Conservation (phyloP, 2,797 vertebrate species). For the Leptatherina wallacei region DNA sequence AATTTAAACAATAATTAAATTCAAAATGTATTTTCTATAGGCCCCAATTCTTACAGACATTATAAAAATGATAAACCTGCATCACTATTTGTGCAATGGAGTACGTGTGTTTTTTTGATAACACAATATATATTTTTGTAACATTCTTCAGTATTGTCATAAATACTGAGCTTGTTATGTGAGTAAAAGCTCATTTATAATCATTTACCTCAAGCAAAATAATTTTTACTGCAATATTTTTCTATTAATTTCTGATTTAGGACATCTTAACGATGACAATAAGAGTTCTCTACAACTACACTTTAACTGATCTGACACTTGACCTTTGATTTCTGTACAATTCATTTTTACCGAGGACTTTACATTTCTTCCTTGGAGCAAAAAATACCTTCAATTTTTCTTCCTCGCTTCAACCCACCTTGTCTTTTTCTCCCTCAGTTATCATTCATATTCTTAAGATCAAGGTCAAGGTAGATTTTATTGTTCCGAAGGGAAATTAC, state of each 20-base stretch:
- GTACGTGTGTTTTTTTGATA: fast-evolving
- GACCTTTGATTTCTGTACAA: slow-evolving; percentile 18
- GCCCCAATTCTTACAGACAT: neutral
- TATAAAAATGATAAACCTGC: neutral
- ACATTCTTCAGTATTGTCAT: neutral
- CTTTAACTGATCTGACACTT: slow-evolving; percentile 14
- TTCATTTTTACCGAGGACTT: slow-evolving; percentile 4
- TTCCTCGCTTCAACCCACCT: slow-evolving; percentile 14
- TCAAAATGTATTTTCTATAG: no score
- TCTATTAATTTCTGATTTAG: neutral
- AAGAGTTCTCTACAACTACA: slow-evolving; percentile 3
- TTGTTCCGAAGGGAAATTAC: slow-evolving; percentile 63
- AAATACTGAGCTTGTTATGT: neutral
- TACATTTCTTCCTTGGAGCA: slow-evolving; percentile 5
- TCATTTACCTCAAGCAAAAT: neutral
- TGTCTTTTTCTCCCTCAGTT: slow-evolving; percentile 18
- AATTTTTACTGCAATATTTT: neutral
- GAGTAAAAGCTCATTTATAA: neutral
- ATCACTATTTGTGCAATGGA: neutral
- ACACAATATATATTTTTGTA: neutral
- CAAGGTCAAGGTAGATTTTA: slow-evolving; percentile 60
- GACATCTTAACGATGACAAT: slow-evolving; percentile 10
- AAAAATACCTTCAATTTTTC: slow-evolving; percentile 10
- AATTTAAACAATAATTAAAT: no score
- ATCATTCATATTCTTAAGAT: slow-evolving; percentile 38